phyloP scores from a whole-genome alignment of 1,140 invertebrate genomes.

The Aphaenogaster ashmeadi region DNA sequence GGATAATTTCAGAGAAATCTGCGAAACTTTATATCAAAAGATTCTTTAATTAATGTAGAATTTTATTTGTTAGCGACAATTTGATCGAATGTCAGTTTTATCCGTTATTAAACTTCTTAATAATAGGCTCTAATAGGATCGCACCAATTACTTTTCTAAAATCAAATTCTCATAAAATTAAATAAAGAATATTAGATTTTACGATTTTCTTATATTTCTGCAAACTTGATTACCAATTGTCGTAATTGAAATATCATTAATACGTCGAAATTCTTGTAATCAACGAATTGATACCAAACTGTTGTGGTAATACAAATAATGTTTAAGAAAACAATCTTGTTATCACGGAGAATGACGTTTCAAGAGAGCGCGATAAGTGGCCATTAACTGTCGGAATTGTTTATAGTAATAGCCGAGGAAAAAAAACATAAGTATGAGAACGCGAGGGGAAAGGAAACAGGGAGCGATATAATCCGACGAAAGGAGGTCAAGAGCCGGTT shows the following conservation, averaged over 20 bases:
- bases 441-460: slow-evolving; percentile 7
- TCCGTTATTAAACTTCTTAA: not conserved
- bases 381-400: slow-evolving; percentile 59
- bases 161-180: not conserved
- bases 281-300: not conserved
- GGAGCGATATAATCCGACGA: slow-evolving; percentile 31
- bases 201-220: not conserved
- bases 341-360: slow-evolving; percentile 14
- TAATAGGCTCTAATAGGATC: not conserved
- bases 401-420: slow-evolving; percentile 51
- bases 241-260: not conserved
- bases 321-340: slow-evolving; percentile 19
- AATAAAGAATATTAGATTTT: not conserved
- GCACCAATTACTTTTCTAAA: not conserved
- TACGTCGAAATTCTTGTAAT: not conserved
- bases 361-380: slow-evolving; percentile 4
- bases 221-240: not conserved
- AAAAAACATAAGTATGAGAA: not conserved
- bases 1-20: slow-evolving; percentile 26
- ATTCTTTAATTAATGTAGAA: not conserved
- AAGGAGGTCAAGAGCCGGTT: slow-evolving; percentile 59
- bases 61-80: not conserved
- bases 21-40: not conserved
- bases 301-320: not conserved
- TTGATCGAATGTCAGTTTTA: not conserved